Evolutionary conservation across 2,113 vertebrate species (phyloP).

Genomic region (Callaeas wilsoni): DNA sequence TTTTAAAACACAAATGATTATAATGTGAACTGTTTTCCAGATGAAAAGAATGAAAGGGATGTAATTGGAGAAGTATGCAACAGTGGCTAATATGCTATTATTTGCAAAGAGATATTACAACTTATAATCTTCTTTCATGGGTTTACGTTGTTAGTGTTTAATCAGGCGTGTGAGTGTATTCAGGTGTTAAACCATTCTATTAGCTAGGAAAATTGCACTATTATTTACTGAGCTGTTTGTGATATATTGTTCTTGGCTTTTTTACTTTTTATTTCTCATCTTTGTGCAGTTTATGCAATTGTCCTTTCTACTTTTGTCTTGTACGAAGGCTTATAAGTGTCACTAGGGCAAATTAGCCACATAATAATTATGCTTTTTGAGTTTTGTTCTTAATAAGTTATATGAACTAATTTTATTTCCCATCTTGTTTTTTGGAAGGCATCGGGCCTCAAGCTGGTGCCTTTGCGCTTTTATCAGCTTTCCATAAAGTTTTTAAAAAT

Average conservation of each 20-base stretch:
- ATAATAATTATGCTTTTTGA: background rate
- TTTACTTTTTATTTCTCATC: constrained; percentile 22
- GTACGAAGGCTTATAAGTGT: background rate
- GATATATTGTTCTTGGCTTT: constrained; percentile 31
- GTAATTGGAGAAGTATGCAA: constrained; percentile 68
- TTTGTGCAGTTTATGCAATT: constrained; percentile 21
- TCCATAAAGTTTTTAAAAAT: background rate
- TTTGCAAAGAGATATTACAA: constrained; percentile 67
- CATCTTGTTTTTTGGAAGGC: background rate
- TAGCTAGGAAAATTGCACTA: constrained; percentile 57
- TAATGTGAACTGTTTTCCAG: constrained; percentile 62
- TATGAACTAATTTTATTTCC: background rate
- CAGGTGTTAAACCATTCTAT: constrained; percentile 68
- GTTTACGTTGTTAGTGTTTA: constrained; percentile 65
- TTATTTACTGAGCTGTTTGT: constrained; percentile 68
- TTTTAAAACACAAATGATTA: constrained; percentile 70
- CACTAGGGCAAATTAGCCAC: background rate
- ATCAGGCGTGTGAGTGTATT: constrained; percentile 67
- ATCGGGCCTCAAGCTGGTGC: background rate
- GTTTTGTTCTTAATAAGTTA: background rate
- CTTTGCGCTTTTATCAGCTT: background rate
- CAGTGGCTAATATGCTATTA: constrained; percentile 67
- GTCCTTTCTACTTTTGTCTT: constrained; percentile 47
- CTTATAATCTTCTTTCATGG: constrained; percentile 71
- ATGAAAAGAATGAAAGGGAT: constrained; percentile 67